Percentiles rank a stretch among this genome's conserved stretches.
These are phyloP conservation scores for Nomada flava DNA, from an alignment of 2,888 invertebrate genomes.

Conservation along the genomic window DNA sequence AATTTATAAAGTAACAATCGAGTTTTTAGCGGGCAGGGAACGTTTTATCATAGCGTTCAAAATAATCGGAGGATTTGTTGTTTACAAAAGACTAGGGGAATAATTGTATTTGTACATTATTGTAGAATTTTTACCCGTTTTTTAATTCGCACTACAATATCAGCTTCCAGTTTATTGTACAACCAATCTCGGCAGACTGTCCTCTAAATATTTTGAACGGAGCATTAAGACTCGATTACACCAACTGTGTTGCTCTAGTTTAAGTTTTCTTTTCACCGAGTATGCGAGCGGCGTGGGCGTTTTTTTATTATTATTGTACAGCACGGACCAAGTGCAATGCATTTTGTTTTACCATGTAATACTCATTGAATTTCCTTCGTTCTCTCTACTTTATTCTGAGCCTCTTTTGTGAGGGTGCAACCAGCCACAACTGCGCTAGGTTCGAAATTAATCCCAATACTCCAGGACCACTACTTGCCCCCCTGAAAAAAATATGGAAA, in stretches of 20 bases:
- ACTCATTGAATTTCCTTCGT: constrained; percentile 71
- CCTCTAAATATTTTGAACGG: constrained; percentile 10
- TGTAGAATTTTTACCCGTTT: not conserved
- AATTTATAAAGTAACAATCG: not conserved
- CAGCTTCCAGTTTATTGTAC: not conserved
- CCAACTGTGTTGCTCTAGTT: constrained; percentile 2
- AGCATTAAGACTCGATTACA: constrained; percentile 3
- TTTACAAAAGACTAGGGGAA: not conserved
- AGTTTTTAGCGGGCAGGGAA: constrained; percentile 5
- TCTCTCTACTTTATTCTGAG: constrained; percentile 46
- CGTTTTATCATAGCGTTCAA: not conserved
- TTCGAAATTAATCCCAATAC: too few species aligned
- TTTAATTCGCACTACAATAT: not conserved
- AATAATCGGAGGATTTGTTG: constrained; percentile 24
- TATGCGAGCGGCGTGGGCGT: not conserved
- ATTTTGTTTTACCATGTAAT: constrained; percentile 75
- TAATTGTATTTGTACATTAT: not conserved
- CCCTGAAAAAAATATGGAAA: not conserved
- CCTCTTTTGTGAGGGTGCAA: constrained; percentile 43
- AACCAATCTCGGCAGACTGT: not conserved
- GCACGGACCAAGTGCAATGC: constrained; percentile 69
- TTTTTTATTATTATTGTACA: constrained; percentile 33
- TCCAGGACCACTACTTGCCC: not conserved
- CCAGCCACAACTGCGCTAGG: constrained; percentile 2
- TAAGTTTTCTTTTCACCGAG: constrained; percentile 13